Evolutionary conservation across 1,140 invertebrate genomes (phyloP), one percentile per base, ranked within the genome.

Genomic region (Tetranychus urticae): DNA sequence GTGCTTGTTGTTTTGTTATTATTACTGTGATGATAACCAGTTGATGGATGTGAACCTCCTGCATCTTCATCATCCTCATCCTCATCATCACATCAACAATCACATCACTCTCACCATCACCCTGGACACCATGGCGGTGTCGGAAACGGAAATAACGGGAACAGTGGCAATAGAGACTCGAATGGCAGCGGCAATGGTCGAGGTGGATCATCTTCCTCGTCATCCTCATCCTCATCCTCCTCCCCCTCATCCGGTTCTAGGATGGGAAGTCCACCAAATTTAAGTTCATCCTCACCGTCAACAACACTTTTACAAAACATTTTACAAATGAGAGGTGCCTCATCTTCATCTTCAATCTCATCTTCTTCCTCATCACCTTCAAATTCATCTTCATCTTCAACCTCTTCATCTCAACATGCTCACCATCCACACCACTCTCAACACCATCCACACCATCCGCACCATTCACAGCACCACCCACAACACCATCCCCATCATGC

Each of bases 1-100:
- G n/a, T 48, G 68, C 66, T 42, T 72, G 72, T 60, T 71, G 73
- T 50, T 68, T 69, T 62, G 68, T 66, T 46, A 56, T 58, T 36
- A 65, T 61, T 47, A 33, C 42, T 48, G 34, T 36, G 23, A 23
- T 23, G 23, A 23, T 62, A 50, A 71, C 71, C 72, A 74, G 48
- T 72, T 72, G 50, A 68, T 68, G 69, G 69, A 67, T 56, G 65
- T 65, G 57, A 34, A 33, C 47, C 45, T 56, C 23, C 37, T 50
- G 37, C 34, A 13, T 37, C 42, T 36, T 55, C 57, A 33, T 58
- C 55, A 48, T 57, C 42, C 56, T 36, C 23, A 23, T 23, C 23
- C 23, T 23, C 23, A 23, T 23, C 23, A 23, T 23, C 23, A 23
- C 23, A 23, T 48, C 46, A 13, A 12, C 46, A 48, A 48, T n/a